Conservation (phyloP, 2,113 vertebrate genomes). For the Leptosomus discolor region DNA sequence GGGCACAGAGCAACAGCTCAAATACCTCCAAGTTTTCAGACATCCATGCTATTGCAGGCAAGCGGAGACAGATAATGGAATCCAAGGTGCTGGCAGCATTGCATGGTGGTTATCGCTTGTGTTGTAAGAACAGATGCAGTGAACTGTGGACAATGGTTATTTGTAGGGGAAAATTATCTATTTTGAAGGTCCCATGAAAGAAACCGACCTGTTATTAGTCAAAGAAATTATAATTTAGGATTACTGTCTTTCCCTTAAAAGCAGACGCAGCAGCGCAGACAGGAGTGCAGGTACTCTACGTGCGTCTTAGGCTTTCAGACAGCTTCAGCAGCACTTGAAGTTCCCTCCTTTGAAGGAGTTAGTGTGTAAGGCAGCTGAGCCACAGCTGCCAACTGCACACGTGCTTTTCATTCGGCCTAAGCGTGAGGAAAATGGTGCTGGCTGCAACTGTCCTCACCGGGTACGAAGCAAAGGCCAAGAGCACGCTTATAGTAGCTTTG, state of each 20-base stretch:
- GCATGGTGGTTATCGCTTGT: too few relatives aligned
- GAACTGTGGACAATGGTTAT: background rate
- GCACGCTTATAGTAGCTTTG: background rate
- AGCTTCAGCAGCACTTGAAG: background rate
- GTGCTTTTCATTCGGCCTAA: accelerated
- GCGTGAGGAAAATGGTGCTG: accelerated
- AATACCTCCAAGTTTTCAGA: background rate
- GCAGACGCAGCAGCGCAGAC: background rate
- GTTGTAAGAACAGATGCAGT: background rate
- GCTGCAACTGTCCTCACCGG: too few relatives aligned
- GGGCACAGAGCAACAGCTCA: background rate
- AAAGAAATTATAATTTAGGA: background rate
- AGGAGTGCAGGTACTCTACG: background rate
- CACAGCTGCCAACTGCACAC: accelerated
- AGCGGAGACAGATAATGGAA: background rate
- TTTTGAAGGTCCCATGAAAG: background rate
- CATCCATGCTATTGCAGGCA: background rate
- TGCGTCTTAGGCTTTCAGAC: too few relatives aligned
- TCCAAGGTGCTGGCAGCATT: background rate
- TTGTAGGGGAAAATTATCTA: accelerated
- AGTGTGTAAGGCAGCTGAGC: background rate
- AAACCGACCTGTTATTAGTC: background rate
- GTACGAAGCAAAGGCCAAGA: accelerated
- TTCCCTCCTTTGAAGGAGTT: background rate
- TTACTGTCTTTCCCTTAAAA: background rate